Evolutionary conservation across 2,888 invertebrate genomes (phyloP).

Genomic region (Brachynemurus nebulosus): DNA sequence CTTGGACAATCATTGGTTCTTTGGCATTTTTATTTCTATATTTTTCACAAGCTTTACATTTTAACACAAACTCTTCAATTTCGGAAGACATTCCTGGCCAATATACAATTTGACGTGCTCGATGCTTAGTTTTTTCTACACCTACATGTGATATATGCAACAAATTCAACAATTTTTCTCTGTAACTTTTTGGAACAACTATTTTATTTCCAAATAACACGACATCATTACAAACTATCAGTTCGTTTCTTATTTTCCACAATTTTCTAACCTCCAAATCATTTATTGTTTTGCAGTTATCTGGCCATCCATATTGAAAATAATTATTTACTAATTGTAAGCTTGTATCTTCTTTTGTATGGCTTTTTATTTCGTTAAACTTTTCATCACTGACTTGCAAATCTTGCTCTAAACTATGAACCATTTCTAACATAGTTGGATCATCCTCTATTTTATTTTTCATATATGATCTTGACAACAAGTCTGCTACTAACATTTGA

Average conservation of each 20-base stretch:
- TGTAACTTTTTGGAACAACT: slow-evolving; percentile 1
- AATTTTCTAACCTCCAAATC: not conserved
- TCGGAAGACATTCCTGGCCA: slow-evolving; percentile 10
- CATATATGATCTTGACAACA: slow-evolving; percentile 8
- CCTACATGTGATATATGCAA: slow-evolving; percentile 6
- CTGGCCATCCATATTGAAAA: slow-evolving; percentile 5
- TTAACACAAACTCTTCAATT: slow-evolving; percentile 8
- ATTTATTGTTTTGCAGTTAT: not conserved
- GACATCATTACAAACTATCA: not conserved
- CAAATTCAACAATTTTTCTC: slow-evolving; percentile 1
- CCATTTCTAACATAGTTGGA: not conserved
- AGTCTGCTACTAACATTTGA: slow-evolving; percentile 10
- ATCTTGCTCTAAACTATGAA: not conserved
- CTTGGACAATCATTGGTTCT: slow-evolving; percentile 7
- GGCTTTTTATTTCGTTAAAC: not conserved
- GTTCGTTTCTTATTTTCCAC: not conserved
- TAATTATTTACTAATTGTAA: not conserved
- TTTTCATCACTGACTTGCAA: not conserved
- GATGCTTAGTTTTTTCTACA: slow-evolving; percentile 8
- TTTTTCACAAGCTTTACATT: slow-evolving; percentile 7
- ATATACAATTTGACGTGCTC: slow-evolving; percentile 6
- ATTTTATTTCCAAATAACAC: not conserved
- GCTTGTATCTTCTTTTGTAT: not conserved
- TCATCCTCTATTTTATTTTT: slow-evolving; percentile 5
- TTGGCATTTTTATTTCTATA: not conserved